Base-by-base conservation (phyloP, 2,888 invertebrate species). In the Petrolisthes cinctipes region DNA sequence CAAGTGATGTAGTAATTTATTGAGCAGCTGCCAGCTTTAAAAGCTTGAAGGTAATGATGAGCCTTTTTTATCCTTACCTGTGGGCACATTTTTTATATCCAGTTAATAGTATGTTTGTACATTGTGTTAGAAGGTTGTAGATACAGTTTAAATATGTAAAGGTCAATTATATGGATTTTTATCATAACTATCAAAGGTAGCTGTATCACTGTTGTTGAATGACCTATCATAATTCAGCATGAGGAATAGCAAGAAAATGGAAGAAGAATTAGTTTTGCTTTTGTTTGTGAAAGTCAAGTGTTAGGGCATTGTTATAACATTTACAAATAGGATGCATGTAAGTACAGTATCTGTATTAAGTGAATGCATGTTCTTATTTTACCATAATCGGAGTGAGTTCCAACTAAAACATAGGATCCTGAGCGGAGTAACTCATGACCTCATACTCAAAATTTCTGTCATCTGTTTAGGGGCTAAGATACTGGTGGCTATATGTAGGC, bases 11-110 rank as follows among this genome's bases (percentile, higher is more conserved):
- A 68, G 54, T 82, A 82, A 54, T 82, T 68, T 54, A 80, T 85
- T 85, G 20, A 80, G 66, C 71, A 79, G 85, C 66, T 79, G 80
- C 85, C 79, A 78, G 79, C 79, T 85, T 78, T 80, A 71, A 79
- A 85, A 85, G 85, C 80, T 85, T 85, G 85, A 85, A 71, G 79
- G 85, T 85, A 85, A 85, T 80, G 71, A 85, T 80, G 84, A 85
- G 85, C 85, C 85, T 85, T 85, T 87, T 87, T 87, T 80, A 87
- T 87, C 87, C 87, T 87, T 87, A 82, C 80, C 87, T 83, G 87
- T 87, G 87, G 87, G 87, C 83, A 80, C 87, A 80, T 83, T 87
- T 87, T 87, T 87, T 83, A 87, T 87, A 87, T 83, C 79, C 83
- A 83, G 87, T 80, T 87, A 87, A 78, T 83, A 87, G 87, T 68